A percentile compares a stretch with the other conserved stretches of the same genome.
phyloP scores from a whole-genome alignment of 2,797 vertebrate genomes.

The Takifugu rubripes region DNA sequence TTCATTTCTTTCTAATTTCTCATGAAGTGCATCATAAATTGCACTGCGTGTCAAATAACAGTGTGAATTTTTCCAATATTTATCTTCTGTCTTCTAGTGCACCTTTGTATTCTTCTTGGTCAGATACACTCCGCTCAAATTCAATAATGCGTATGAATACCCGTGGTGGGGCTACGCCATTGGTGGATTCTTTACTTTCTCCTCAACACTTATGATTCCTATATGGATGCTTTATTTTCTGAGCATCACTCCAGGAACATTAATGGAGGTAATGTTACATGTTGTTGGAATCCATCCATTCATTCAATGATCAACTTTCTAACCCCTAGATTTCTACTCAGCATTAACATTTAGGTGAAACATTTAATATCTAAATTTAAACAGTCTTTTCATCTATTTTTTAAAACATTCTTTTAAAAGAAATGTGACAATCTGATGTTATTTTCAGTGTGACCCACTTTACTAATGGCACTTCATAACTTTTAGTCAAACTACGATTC shows the following conservation, averaged over 20 bases:
- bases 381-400: no score
- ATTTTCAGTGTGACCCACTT: no score
- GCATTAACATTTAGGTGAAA: no score
- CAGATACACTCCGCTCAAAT: slow-evolving; percentile 75
- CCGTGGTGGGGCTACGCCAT: slow-evolving; percentile 81
- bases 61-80: not conserved
- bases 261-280: slow-evolving; percentile 64
- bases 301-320: not conserved
- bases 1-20: not conserved
- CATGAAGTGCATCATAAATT: no score
- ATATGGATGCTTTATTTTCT: slow-evolving; percentile 75
- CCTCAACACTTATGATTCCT: slow-evolving; percentile 76
- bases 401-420: no score
- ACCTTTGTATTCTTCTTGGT: slow-evolving; percentile 76
- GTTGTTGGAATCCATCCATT: not conserved
- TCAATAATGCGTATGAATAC: slow-evolving; percentile 77
- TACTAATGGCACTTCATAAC: no score
- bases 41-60: no score
- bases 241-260: slow-evolving; percentile 68
- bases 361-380: no score
- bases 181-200: slow-evolving; percentile 76
- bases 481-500: no score
- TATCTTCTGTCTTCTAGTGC: slow-evolving; percentile 47
- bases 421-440: no score
- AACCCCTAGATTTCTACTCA: no score